phyloP scores from a whole-genome alignment of 2,113 vertebrate genomes.

The Pardalotus punctatus region DNA sequence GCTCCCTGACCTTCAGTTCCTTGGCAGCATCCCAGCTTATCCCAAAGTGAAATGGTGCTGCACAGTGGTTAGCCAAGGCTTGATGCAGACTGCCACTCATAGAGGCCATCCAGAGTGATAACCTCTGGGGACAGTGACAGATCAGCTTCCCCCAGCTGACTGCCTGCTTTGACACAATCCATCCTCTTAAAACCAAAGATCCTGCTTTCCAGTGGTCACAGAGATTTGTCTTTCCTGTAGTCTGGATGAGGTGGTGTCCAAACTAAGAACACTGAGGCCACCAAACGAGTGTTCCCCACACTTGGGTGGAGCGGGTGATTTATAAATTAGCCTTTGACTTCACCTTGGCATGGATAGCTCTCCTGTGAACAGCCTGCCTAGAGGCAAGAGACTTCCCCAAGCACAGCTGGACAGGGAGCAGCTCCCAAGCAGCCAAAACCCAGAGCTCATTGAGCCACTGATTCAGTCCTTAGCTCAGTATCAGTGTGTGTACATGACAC shows the following conservation, averaged over 20 bases:
- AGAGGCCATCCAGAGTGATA: neutral
- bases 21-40: neutral
- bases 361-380: neutral
- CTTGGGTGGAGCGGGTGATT: neutral
- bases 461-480: neutral
- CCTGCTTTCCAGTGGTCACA: neutral
- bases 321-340: neutral
- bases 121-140: neutral
- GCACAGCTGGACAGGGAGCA: neutral
- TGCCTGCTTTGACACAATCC: neutral
- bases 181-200: neutral
- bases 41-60: neutral
- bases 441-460: neutral
- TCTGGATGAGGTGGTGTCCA: neutral
- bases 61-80: neutral
- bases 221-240: neutral
- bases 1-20: neutral
- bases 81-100: neutral
- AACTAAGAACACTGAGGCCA: neutral
- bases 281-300: neutral
- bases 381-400: neutral
- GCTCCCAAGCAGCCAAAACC: neutral
- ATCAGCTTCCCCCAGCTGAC: neutral
- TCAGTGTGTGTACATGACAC: neutral
- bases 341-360: neutral